Percentiles rank a stretch among this genome's conserved stretches.
These are phyloP conservation scores for Trisateles emortualis DNA, from an alignment of 2,888 invertebrate species.

Conservation along the genomic window DNA sequence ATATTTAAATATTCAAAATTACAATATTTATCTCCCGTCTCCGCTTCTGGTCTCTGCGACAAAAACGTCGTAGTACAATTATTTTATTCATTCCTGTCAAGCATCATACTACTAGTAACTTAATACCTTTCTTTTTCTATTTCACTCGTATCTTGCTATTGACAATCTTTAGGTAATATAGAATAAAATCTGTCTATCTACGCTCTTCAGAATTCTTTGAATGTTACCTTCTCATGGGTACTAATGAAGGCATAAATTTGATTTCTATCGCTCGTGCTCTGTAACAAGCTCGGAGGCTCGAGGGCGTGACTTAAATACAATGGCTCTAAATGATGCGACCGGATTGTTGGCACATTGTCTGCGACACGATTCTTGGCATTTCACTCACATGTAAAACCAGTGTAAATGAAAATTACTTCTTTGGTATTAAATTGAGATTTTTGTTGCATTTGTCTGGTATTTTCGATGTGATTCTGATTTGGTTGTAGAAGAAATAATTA, in stretches of 20 bases:
- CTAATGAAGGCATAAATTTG: constrained; percentile 42
- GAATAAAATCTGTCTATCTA: neutral
- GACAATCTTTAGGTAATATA: too few relatives aligned
- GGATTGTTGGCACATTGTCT: constrained; percentile 35
- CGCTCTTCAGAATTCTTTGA: constrained; percentile 16
- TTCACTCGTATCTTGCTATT: neutral
- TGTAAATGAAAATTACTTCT: neutral
- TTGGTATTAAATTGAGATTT: neutral
- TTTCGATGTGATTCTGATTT: neutral
- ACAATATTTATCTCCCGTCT: too few relatives aligned
- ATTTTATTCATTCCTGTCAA: too few relatives aligned
- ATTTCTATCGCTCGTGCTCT: constrained; percentile 31
- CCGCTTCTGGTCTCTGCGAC: too few relatives aligned
- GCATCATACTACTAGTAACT: too few relatives aligned
- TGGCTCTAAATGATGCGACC: constrained; percentile 30
- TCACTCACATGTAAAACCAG: neutral
- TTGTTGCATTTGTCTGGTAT: too few relatives aligned
- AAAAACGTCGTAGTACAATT: too few relatives aligned
- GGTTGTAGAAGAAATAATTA: too few relatives aligned
- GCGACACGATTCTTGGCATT: constrained; percentile 3
- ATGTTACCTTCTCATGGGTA: constrained; percentile 12
- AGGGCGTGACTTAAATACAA: constrained; percentile 31
- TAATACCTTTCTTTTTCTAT: too few relatives aligned
- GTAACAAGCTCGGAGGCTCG: constrained; percentile 23
- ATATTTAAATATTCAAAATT: too few relatives aligned